Conservation (phyloP, 2,888 invertebrate genomes). For the Elegia similella region DNA sequence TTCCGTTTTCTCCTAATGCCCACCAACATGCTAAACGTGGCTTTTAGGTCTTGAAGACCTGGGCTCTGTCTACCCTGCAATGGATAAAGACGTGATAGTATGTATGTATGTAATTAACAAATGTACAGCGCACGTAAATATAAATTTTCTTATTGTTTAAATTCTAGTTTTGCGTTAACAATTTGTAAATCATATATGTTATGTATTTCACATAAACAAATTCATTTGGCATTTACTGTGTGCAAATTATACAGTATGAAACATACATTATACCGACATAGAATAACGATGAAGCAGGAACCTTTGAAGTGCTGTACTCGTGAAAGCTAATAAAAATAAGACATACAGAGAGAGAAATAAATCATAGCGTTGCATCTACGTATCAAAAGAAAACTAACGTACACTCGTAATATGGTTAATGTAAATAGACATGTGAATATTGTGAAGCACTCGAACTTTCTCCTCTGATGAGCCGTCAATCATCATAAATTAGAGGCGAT, state of each 20-base stretch:
- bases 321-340: slow-evolving; percentile 34
- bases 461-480: slow-evolving; percentile 71
- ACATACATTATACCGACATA: background rate
- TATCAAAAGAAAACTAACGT: slow-evolving; percentile 46
- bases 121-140: too few species aligned
- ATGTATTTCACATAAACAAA: too few species aligned
- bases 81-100: too few species aligned
- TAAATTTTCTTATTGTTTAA: too few species aligned
- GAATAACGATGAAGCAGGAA: background rate
- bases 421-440: slow-evolving; percentile 66
- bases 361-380: slow-evolving; percentile 30
- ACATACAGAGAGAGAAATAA: slow-evolving; percentile 28
- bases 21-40: too few species aligned
- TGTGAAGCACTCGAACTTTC: slow-evolving; percentile 70
- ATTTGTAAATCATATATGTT: too few species aligned
- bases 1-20: too few species aligned
- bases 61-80: too few species aligned
- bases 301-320: slow-evolving; percentile 16
- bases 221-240: background rate
- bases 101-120: too few species aligned
- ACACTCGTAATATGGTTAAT: slow-evolving; percentile 49
- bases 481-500: slow-evolving; percentile 66
- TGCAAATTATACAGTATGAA: background rate
- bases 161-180: too few species aligned
- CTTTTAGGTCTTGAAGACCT: too few species aligned